Evolutionary conservation across 1,140 invertebrate species (phyloP).

Genomic region (Penaeus vannamei): DNA sequence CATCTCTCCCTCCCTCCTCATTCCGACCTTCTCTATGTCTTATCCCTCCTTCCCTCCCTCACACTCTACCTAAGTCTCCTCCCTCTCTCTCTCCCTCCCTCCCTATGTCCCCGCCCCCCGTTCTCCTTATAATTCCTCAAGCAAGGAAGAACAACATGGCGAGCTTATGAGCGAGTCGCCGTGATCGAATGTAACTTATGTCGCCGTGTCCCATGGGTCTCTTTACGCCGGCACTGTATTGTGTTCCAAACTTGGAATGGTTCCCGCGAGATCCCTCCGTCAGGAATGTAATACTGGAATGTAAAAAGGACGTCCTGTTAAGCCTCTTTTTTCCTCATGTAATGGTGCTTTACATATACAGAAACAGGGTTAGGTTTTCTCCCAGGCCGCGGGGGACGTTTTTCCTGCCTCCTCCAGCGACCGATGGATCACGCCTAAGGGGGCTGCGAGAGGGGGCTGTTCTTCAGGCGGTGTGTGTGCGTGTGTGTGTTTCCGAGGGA

Average conservation of each 20-base stretch:
- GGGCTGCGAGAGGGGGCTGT: too few relatives aligned
- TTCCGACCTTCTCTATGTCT: not conserved
- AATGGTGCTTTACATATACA: conserved; percentile 63
- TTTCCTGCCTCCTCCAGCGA: not conserved
- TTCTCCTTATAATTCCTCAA: not conserved
- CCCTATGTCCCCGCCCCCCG: not conserved
- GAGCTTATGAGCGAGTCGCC: conserved; percentile 48
- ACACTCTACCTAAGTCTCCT: not conserved
- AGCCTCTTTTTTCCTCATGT: conserved; percentile 53
- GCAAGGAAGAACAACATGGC: not conserved
- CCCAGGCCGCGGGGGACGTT: conserved; percentile 40
- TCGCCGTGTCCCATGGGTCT: not conserved
- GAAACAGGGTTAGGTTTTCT: conserved; percentile 54
- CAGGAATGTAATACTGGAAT: conserved; percentile 64
- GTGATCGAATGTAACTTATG: conserved; percentile 52
- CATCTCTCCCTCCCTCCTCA: too few relatives aligned
- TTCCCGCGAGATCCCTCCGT: conserved; percentile 55
- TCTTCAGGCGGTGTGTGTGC: too few relatives aligned
- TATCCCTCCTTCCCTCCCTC: not conserved
- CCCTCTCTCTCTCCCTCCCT: not conserved
- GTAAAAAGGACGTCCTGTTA: conserved; percentile 62
- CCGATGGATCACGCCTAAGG: too few relatives aligned
- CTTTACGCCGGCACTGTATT: conserved; percentile 44
- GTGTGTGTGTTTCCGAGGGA: too few relatives aligned
- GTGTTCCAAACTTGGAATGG: conserved; percentile 59